Conservation (phyloP, 2,113 vertebrate species). For the Triplophysa siluroides region DNA sequence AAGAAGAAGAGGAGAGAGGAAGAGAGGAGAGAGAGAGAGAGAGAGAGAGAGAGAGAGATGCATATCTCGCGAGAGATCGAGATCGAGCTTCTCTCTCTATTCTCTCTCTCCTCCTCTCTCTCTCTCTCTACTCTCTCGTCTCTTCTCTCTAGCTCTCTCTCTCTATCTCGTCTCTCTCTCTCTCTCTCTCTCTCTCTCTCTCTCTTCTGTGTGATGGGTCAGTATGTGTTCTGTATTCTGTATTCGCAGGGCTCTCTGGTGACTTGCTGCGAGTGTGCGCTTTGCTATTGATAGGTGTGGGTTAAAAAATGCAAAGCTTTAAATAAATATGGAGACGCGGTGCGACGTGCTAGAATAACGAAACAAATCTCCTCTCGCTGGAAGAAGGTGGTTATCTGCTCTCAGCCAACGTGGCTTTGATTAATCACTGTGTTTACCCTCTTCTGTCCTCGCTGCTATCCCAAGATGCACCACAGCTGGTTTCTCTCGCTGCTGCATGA, state of each 20-base stretch:
- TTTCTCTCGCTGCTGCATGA: neutral
- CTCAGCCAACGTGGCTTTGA: constrained; percentile 32
- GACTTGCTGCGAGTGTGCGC: neutral
- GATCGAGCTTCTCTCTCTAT: no score
- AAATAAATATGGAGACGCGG: constrained; percentile 19
- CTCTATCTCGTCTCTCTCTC: neutral
- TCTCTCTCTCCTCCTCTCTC: no score
- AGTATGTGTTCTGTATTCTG: constrained; percentile 1
- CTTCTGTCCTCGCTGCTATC: neutral
- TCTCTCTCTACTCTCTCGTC: no score
- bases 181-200: neutral
- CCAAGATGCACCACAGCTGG: constrained; percentile 23
- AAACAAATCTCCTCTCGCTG: neutral
- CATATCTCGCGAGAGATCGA: no score
- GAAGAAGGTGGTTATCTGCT: constrained; percentile 9
- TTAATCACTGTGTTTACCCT: constrained; percentile 38
- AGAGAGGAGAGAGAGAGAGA: no score
- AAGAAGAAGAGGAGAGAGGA: no score
- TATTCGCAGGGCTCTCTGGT: neutral
- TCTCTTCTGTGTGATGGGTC: neutral
- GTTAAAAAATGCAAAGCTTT: constrained; percentile 27
- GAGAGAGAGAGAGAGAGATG: no score
- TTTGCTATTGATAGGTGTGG: neutral
- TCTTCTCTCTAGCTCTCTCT: no score
- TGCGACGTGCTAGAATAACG: neutral